phyloP scores from a whole-genome alignment of 2,113 vertebrate genomes.

The Chamaea fasciata region DNA sequence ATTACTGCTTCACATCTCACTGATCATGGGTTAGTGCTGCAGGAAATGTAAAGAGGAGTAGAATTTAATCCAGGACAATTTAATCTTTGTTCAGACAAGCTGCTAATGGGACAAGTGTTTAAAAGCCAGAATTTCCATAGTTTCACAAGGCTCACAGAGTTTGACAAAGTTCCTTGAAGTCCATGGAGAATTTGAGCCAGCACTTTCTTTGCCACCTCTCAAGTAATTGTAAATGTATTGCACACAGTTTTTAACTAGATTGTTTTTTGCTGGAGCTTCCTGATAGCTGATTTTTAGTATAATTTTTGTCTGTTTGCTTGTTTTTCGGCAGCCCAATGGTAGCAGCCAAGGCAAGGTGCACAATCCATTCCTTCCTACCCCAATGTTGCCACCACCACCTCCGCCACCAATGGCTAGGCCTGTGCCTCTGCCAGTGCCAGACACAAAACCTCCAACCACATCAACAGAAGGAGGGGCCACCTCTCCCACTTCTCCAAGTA shows the following conservation, averaged over 20 bases:
- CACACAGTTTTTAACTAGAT: not conserved
- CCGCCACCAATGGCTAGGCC: conserved; percentile 97
- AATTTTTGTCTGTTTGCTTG: conserved; percentile 57
- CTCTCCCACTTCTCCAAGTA: conserved; percentile 97
- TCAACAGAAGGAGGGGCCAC: conserved; percentile 92
- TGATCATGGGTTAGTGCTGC: not conserved
- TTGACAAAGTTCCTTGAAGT: not conserved
- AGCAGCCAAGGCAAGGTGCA: conserved; percentile 99
- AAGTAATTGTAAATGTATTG: not conserved
- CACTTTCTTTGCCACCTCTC: not conserved
- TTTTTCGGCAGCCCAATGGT: conserved; percentile 86
- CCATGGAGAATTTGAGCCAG: not conserved
- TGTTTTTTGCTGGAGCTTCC: conserved; percentile 24
- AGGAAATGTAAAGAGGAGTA: not conserved
- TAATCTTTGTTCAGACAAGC: not conserved
- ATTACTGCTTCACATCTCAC: not conserved
- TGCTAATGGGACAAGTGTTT: not conserved
- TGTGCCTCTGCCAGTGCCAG: conserved; percentile 94
- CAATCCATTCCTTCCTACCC: conserved; percentile 98
- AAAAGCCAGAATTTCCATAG: not conserved
- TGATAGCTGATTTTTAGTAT: conserved; percentile 43
- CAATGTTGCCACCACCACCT: conserved; percentile 97
- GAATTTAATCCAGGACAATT: not conserved
- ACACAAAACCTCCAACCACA: conserved; percentile 95
- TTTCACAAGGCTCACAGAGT: not conserved